phyloP scores from a whole-genome alignment of 2,113 vertebrate species.

The Tretioscincus oriximinensis region DNA sequence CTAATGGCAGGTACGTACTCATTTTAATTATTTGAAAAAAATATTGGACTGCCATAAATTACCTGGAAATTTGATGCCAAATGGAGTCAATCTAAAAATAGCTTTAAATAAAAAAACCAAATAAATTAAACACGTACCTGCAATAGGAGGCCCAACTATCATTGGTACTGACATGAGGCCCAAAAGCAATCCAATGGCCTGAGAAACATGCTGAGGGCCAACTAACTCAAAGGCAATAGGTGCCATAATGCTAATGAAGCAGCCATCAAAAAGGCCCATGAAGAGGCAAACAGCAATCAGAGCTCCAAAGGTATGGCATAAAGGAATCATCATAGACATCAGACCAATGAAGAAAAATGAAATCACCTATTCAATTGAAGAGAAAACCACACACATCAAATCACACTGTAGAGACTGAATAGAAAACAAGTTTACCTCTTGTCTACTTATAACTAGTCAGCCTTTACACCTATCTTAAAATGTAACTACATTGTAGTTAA shows the following conservation, averaged over 20 bases:
- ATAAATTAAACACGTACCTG: conserved; percentile 76
- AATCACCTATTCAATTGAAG: conserved; percentile 73
- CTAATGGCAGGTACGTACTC: background rate
- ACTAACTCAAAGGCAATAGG: conserved; percentile 96
- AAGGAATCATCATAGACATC: conserved; percentile 97
- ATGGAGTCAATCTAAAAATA: background rate
- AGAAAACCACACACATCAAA: rapidly evolving
- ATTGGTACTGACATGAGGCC: conserved; percentile 96
- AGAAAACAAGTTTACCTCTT: background rate
- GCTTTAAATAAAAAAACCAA: background rate
- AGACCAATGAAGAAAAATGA: conserved; percentile 93
- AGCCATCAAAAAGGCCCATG: conserved; percentile 97
- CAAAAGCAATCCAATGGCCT: conserved; percentile 94
- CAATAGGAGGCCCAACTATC: conserved; percentile 92
- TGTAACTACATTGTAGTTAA: background rate
- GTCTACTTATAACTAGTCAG: background rate
- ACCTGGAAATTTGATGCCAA: background rate
- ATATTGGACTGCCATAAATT: background rate
- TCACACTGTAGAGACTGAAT: background rate
- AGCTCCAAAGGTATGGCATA: conserved; percentile 83
- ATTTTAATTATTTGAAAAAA: background rate
- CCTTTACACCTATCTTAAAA: background rate
- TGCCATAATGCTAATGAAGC: conserved; percentile 98
- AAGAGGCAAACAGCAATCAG: conserved; percentile 92
- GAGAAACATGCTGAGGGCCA: conserved; percentile 86